Percentiles rank a stretch among this genome's conserved stretches.
Evolutionary conservation across 2,888 invertebrate species (phyloP).

Genomic region (Tetragonisca angustula): DNA sequence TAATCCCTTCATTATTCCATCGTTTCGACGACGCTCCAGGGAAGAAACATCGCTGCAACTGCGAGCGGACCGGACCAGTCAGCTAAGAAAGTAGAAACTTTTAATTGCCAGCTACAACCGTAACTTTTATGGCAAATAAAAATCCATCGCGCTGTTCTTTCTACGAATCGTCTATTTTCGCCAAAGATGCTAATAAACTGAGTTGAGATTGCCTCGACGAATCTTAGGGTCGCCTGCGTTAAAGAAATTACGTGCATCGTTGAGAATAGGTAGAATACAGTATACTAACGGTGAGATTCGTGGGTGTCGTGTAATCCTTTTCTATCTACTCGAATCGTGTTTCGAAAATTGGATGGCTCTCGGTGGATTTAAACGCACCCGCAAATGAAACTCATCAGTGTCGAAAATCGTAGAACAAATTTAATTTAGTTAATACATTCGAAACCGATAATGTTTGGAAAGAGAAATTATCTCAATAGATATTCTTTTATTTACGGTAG

Average conservation of each 20-base stretch:
- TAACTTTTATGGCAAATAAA: no score
- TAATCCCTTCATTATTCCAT: conserved; percentile 4
- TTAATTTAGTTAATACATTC: neutral
- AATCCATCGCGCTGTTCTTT: neutral
- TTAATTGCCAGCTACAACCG: conserved; percentile 34
- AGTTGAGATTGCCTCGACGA: neutral
- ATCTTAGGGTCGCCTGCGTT: neutral
- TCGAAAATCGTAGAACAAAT: neutral
- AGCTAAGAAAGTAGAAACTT: conserved; percentile 22
- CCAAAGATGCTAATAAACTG: neutral
- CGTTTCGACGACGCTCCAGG: neutral
- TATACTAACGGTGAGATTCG: neutral
- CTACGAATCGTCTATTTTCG: neutral
- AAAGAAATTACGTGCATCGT: neutral
- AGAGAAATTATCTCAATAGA: no score
- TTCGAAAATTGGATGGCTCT: neutral
- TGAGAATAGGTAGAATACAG: no score
- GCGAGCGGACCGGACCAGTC: neutral
- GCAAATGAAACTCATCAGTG: neutral
- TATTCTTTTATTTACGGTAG: no score
- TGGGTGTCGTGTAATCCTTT: conserved; percentile 12
- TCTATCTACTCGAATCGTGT: neutral
- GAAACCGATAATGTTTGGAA: no score
- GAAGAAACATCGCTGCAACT: conserved; percentile 1
- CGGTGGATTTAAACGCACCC: neutral